These are phyloP conservation scores for Fulica atra DNA, from an alignment of 2,113 vertebrate species.

Conservation along the genomic window DNA sequence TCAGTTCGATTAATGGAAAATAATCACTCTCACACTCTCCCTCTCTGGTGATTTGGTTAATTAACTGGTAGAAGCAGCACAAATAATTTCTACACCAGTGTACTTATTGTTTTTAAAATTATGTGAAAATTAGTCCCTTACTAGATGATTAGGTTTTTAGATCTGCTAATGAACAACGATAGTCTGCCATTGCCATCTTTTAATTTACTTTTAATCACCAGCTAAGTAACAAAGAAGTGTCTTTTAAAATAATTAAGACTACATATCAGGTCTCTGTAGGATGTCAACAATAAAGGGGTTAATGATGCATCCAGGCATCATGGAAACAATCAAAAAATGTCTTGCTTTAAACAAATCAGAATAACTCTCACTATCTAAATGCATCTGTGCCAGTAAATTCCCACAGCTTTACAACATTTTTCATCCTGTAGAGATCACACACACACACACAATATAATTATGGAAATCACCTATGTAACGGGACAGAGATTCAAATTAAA, in stretches of 20 bases:
- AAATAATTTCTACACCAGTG: constrained; percentile 77
- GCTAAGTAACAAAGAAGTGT: constrained; percentile 84
- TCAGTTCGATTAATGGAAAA: constrained; percentile 78
- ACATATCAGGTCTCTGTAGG: constrained; percentile 82
- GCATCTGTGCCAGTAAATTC: constrained; percentile 73
- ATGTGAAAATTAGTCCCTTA: constrained; percentile 82
- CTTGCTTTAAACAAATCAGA: constrained; percentile 75
- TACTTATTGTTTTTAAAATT: constrained; percentile 85
- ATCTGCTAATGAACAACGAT: constrained; percentile 82
- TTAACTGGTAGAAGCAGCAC: constrained; percentile 78
- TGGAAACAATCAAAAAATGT: constrained; percentile 76
- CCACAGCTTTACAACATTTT: constrained; percentile 63
- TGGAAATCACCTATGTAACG: constrained; percentile 31
- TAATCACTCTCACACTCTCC: constrained; percentile 63
- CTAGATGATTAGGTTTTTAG: constrained; percentile 81
- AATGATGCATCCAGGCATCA: constrained; percentile 83
- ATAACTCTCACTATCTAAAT: constrained; percentile 72
- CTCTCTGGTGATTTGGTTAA: constrained; percentile 77
- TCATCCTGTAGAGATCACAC: constrained; percentile 45
- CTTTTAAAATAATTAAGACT: constrained; percentile 88
- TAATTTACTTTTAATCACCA: constrained; percentile 87
- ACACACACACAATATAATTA: not conserved
- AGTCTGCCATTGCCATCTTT: constrained; percentile 78
- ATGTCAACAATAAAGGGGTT: constrained; percentile 86
- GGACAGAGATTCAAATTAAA: constrained; percentile 61